Evolutionary conservation across 2,888 invertebrate genomes (phyloP).

Genomic region (Elysia crispata): DNA sequence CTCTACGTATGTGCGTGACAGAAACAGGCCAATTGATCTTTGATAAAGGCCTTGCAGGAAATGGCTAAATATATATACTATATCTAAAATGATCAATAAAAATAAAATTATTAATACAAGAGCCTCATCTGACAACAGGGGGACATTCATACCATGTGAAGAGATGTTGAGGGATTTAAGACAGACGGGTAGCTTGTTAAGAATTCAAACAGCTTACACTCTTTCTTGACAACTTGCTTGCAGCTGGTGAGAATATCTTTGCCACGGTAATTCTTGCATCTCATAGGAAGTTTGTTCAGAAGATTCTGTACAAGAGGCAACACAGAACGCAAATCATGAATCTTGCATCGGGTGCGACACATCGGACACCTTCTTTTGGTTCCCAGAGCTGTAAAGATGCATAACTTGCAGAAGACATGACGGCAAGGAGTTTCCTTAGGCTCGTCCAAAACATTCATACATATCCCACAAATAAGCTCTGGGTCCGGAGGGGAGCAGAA

Average conservation of each 20-base stretch:
- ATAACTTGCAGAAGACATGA: conserved; percentile 73
- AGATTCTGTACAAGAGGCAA: conserved; percentile 70
- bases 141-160: too few species aligned
- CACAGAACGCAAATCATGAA: conserved; percentile 62
- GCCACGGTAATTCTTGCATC: conserved; percentile 60
- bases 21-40: too few species aligned
- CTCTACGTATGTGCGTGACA: too few species aligned
- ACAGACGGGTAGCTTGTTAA: too few species aligned
- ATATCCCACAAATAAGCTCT: conserved; percentile 73
- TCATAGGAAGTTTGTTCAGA: conserved; percentile 9
- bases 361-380: conserved; percentile 68
- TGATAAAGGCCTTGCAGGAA: too few species aligned
- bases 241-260: conserved; percentile 62
- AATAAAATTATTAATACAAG: too few species aligned
- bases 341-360: conserved; percentile 61
- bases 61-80: too few species aligned
- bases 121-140: too few species aligned
- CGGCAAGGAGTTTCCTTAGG: conserved; percentile 72
- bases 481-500: conserved; percentile 70
- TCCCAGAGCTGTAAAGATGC: conserved; percentile 67
- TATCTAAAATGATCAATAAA: too few species aligned
- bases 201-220: conserved; percentile 47
- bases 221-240: conserved; percentile 60
- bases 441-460: conserved; percentile 70
- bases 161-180: too few species aligned